Base-by-base conservation (phyloP, 2,888 invertebrate genomes). In the Aplocera efformata region DNA sequence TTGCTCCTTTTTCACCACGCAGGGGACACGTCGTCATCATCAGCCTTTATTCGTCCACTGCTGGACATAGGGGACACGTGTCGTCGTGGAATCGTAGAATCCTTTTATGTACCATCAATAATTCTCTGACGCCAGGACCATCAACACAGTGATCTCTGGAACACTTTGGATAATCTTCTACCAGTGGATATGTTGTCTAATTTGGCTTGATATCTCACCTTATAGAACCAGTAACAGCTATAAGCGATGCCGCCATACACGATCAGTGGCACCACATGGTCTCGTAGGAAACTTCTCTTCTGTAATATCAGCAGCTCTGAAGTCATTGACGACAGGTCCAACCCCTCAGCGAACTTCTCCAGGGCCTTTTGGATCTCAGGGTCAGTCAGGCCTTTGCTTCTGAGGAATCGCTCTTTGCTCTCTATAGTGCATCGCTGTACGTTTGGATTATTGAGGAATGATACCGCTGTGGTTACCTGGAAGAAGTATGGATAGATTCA, bases 371-470 rank as follows among this genome's bases (percentile, higher is more conserved):
- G 90, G 51, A 96, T 93, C 78, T 96, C 96, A 0, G 90, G 82
- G 32, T 94, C 92, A 0, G 93, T 92, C 0, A 96, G 82, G 29
- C 96, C 96, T 77, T 96, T 95, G 63, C 91, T 90, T 53, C 91
- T 90, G 1, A 96, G 88, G 76, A 96, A 96, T 49, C 92, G 90
- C 69, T 94, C 93, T 64, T 95, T 96, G 72, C 95, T 94, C 40
- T 91, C 90, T 36, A 94, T 68, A 0, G 96, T 92, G 59, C 94
- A 95, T 53, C 91, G 88, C 34, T 91, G 90, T 1, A 97, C 95
- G 72, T 93, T 95, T n/a, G 94, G 93, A 82, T 96, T 96, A 72
- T 93, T 92, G 34, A 97, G 83, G 84, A 97, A 97, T 65, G 94
- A 95, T 1, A 96, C 91, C 3, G 96, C 96, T 7, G 96, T 96